phyloP scores from a whole-genome alignment of 1,140 invertebrate genomes.

The Neodiprion lecontei region DNA sequence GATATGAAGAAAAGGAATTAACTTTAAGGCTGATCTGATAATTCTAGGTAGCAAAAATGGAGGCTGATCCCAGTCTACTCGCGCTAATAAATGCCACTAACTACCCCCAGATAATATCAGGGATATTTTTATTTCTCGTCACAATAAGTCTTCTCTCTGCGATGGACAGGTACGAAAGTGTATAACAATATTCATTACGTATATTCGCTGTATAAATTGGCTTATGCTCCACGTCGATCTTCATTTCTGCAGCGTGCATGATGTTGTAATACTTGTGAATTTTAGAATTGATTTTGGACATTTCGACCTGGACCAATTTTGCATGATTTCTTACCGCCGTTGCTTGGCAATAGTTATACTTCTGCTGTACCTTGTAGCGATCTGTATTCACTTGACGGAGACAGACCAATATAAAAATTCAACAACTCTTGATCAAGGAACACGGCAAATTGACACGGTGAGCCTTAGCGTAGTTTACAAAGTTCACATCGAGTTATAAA shows the following conservation, averaged over 20 bases:
- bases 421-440: conserved; percentile 44
- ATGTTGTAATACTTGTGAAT: conserved; percentile 15
- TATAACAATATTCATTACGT: conserved; percentile 27
- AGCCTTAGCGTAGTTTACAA: conserved; percentile 45
- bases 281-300: conserved; percentile 52
- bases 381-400: conserved; percentile 28
- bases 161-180: conserved; percentile 8
- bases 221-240: not conserved
- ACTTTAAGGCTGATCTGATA: too few relatives aligned
- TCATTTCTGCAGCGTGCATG: conserved; percentile 18
- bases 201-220: not conserved
- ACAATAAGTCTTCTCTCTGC: not conserved
- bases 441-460: conserved; percentile 41
- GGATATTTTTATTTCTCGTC: not conserved
- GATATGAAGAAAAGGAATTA: too few relatives aligned
- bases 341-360: conserved; percentile 44
- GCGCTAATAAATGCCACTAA: too few relatives aligned
- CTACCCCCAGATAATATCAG: not conserved
- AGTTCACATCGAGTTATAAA: conserved; percentile 25
- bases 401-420: not conserved
- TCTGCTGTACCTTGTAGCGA: conserved; percentile 48
- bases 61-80: too few relatives aligned
- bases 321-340: conserved; percentile 46
- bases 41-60: too few relatives aligned
- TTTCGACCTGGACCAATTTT: conserved; percentile 43